Evolutionary conservation across 2,797 vertebrate genomes (phyloP).

Genomic region (Pristis pectinata): DNA sequence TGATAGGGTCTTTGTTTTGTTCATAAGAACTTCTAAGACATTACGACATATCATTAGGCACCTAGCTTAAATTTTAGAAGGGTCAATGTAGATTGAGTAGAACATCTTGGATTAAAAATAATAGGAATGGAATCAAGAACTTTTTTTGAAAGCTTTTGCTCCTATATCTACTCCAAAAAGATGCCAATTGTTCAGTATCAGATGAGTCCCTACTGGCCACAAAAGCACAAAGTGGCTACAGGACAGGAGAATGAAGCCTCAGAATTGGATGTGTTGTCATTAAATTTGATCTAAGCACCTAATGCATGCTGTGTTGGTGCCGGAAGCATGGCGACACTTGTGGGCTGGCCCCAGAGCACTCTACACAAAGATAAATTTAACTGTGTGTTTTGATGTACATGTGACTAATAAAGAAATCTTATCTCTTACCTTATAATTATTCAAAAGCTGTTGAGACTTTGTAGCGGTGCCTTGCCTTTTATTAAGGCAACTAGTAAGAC

Average conservation of each 20-base stretch:
- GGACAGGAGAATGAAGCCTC: not conserved
- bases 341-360: too few species aligned
- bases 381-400: too few species aligned
- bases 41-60: not conserved
- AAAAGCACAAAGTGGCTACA: not conserved
- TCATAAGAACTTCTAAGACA: not conserved
- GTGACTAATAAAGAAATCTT: too few species aligned
- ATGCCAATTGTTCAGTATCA: not conserved
- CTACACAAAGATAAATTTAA: too few species aligned
- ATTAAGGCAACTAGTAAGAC: not conserved
- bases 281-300: not conserved
- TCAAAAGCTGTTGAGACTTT: not conserved
- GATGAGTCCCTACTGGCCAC: not conserved
- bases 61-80: not conserved
- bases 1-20: not conserved
- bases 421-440: too few species aligned
- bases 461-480: too few species aligned
- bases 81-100: not conserved
- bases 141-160: not conserved
- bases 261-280: not conserved
- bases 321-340: too few species aligned
- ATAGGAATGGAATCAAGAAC: not conserved
- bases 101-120: not conserved
- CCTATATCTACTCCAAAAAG: not conserved
- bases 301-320: too few species aligned